A percentile compares a stretch with the other conserved stretches of the same genome.
These are phyloP conservation scores for Mobula birostris DNA, from an alignment of 2,113 vertebrate genomes.

Conservation along the genomic window DNA sequence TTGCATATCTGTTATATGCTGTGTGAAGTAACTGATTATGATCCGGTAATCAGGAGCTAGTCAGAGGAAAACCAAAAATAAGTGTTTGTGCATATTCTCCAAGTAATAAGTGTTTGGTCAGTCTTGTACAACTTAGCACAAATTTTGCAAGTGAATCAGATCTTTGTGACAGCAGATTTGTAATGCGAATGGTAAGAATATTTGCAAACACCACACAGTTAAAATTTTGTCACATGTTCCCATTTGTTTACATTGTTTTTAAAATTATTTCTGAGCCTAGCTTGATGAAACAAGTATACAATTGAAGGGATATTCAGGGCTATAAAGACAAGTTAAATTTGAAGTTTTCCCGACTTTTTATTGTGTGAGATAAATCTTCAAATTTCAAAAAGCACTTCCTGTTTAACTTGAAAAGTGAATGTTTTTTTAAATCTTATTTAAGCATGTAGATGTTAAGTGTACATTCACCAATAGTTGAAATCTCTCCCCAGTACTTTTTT, in stretches of 20 bases:
- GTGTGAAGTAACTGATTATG: constrained; percentile 8
- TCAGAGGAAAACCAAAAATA: constrained; percentile 29
- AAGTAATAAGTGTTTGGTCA: constrained; percentile 2
- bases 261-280: background rate
- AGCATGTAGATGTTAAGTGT: constrained; percentile 27
- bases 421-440: constrained; percentile 39
- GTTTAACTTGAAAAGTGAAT: constrained; percentile 75
- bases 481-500: constrained; percentile 57
- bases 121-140: background rate
- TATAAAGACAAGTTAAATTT: constrained; percentile 41
- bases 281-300: constrained; percentile 41
- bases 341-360: constrained; percentile 43
- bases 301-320: constrained; percentile 43
- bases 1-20: background rate
- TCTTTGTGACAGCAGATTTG: background rate
- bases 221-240: background rate
- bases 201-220: constrained; percentile 7
- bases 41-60: background rate
- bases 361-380: constrained; percentile 18
- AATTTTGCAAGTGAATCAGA: background rate
- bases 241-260: constrained; percentile 22
- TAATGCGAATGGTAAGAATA: constrained; percentile 5
- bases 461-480: background rate
- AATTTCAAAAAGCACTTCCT: constrained; percentile 65
- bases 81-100: constrained; percentile 3